Percentiles rank a stretch among this genome's conserved stretches.
Evolutionary conservation across 2,888 invertebrate species (phyloP).

Genomic region (Augochlorella aurata): DNA sequence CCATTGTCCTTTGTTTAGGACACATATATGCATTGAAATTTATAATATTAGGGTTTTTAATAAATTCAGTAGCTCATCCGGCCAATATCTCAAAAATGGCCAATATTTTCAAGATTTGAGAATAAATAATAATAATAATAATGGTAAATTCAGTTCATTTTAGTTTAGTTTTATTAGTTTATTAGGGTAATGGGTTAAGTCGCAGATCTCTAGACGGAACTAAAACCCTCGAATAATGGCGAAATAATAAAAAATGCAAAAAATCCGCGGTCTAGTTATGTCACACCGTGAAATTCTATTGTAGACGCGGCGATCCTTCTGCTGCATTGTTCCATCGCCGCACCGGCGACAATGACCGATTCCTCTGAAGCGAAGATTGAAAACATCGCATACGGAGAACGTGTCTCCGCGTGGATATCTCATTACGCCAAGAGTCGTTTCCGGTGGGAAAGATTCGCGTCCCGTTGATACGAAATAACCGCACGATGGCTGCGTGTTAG

Average conservation of each 20-base stretch:
- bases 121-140: no score
- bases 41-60: no score
- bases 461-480: conserved; percentile 53
- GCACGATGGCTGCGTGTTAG: conserved; percentile 46
- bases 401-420: conserved; percentile 46
- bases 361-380: conserved; percentile 21
- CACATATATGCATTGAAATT: no score
- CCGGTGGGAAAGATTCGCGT: conserved; percentile 56
- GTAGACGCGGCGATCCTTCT: neutral
- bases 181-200: neutral
- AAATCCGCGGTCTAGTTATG: neutral
- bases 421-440: conserved; percentile 52
- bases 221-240: neutral
- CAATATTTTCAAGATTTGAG: no score
- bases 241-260: no score
- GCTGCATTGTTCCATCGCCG: neutral
- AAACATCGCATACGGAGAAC: conserved; percentile 27
- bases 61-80: no score
- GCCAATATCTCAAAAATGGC: no score
- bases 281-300: neutral
- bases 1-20: no score
- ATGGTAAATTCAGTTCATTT: no score
- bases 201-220: neutral
- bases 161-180: no score
- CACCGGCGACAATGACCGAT: neutral